Evolutionary conservation across 2,888 invertebrate genomes (phyloP).

Genomic region (Ophioninae sp.): DNA sequence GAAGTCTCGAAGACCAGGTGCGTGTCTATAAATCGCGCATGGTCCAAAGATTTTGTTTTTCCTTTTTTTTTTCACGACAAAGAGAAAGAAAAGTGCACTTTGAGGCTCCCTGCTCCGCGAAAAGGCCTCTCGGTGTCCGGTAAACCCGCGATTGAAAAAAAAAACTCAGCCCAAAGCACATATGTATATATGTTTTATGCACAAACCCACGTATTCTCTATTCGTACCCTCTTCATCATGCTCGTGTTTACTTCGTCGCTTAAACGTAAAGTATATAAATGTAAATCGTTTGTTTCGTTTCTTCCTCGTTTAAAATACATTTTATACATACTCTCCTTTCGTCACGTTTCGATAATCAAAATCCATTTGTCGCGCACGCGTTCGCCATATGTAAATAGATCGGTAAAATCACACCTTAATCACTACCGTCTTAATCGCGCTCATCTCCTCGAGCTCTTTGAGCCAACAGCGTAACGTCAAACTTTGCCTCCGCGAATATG

Average conservation of each 20-base stretch:
- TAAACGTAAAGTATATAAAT: conserved; percentile 69
- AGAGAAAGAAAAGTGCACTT: conserved; percentile 41
- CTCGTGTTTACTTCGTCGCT: conserved; percentile 65
- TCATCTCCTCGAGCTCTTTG: conserved; percentile 16
- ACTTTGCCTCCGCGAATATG: conserved; percentile 54
- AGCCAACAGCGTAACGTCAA: conserved; percentile 13
- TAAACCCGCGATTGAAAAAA: conserved; percentile 54
- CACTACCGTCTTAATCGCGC: conserved; percentile 49
- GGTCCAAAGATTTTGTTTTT: conserved; percentile 37
- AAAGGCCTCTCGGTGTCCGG: conserved; percentile 46
- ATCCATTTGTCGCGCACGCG: conserved; percentile 57
- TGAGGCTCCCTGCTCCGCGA: conserved; percentile 26
- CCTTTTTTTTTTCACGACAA: conserved; percentile 13
- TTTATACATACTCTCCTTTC: conserved; percentile 72
- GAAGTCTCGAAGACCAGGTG: conserved; percentile 40
- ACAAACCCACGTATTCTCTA: conserved; percentile 67
- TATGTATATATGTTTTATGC: conserved; percentile 69
- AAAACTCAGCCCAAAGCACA: conserved; percentile 66
- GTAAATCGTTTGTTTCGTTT: conserved; percentile 67
- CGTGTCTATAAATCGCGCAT: conserved; percentile 38
- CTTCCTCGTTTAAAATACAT: conserved; percentile 73
- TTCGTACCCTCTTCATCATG: conserved; percentile 26
- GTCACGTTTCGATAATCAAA: conserved; percentile 61
- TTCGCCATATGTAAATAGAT: conserved; percentile 58
- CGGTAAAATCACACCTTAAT: conserved; percentile 43